These are phyloP conservation scores for Enhydra lutris DNA, from an alignment of 2,113 vertebrate species.

Conservation along the genomic window DNA sequence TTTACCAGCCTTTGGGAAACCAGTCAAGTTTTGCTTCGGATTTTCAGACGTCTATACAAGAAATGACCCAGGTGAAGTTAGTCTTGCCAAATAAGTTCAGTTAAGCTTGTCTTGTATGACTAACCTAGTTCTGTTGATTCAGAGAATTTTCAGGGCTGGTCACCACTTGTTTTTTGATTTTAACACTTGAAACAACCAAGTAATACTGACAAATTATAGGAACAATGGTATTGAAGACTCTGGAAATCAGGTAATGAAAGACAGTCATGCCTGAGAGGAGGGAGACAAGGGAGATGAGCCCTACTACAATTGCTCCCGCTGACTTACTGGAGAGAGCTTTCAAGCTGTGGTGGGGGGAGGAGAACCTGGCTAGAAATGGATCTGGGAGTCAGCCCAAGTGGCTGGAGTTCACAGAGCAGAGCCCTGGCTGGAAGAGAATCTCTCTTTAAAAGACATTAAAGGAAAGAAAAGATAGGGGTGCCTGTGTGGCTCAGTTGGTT, in stretches of 20 bases:
- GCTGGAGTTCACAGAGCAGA: neutral
- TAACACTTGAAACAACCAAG: neutral
- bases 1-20: neutral
- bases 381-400: neutral
- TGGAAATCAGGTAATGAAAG: neutral
- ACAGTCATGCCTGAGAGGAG: neutral
- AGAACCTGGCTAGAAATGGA: neutral
- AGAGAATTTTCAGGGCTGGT: neutral
- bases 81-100: neutral
- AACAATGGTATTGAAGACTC: neutral
- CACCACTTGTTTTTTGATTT: neutral
- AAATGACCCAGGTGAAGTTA: neutral
- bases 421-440: neutral
- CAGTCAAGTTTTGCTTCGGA: neutral
- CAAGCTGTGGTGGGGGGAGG: neutral
- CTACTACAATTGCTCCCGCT: fast-evolving
- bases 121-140: neutral
- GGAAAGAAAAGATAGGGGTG: neutral
- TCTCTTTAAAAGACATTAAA: neutral
- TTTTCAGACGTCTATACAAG: neutral
- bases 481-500: neutral
- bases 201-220: neutral
- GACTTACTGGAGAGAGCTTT: neutral
- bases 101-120: neutral
- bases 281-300: neutral